phyloP scores from a whole-genome alignment of 2,888 invertebrate species.

The Caenorhabditis macrosperma region DNA sequence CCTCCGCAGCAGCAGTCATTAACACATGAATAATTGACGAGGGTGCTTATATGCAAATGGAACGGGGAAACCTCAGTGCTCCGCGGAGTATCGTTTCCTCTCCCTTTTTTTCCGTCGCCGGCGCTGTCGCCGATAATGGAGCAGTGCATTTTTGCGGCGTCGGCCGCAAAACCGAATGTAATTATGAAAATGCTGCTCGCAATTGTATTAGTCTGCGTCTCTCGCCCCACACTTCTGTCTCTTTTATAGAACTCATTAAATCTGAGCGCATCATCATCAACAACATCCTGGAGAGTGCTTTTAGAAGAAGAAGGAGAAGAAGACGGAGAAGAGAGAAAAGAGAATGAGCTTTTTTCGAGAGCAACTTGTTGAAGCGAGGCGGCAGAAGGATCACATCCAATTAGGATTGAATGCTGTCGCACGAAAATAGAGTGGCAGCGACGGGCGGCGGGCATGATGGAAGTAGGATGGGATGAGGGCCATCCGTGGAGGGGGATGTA shows the following conservation, averaged over 20 bases:
- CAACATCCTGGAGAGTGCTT: conserved; percentile 55
- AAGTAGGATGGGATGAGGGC: background rate
- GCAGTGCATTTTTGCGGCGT: conserved; percentile 33
- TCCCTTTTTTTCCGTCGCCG: background rate
- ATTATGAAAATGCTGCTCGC: conserved; percentile 56
- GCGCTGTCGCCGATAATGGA: background rate
- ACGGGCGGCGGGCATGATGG: conserved; percentile 10
- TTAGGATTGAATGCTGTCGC: conserved; percentile 52
- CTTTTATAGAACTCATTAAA: conserved; percentile 59
- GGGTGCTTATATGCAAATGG: background rate
- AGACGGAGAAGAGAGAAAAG: conserved; percentile 18
- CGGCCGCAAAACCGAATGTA: conserved; percentile 37
- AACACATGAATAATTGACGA: conserved; percentile 23
- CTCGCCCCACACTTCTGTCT: conserved; percentile 1
- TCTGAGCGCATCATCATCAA: conserved; percentile 54
- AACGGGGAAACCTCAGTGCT: background rate
- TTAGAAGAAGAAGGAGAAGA: conserved; percentile 35
- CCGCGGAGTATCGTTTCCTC: conserved; percentile 11
- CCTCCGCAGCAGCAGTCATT: background rate
- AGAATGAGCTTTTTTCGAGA: conserved; percentile 43
- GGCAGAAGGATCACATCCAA: conserved; percentile 58
- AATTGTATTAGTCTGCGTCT: conserved; percentile 45
- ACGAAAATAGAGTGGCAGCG: conserved; percentile 33
- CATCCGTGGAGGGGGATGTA: background rate
- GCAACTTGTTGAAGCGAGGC: conserved; percentile 52